phyloP scores from a whole-genome alignment of 2,888 invertebrate genomes.

The Dendrolimus pini region DNA sequence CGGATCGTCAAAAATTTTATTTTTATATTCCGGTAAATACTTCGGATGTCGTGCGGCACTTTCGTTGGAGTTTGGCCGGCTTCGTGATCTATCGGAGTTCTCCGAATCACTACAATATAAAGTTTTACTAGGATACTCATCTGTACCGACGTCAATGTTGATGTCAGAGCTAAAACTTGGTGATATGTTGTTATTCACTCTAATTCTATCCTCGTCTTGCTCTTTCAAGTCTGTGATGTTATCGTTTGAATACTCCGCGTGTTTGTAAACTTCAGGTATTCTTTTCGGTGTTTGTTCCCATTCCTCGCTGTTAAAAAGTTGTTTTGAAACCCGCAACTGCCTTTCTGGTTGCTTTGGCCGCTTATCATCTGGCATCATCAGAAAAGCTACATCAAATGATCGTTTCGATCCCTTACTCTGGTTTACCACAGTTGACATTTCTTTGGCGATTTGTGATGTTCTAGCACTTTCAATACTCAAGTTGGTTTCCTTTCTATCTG shows the following conservation, averaged over 20 bases:
- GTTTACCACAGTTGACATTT: conserved; percentile 51
- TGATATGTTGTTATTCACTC: conserved; percentile 64
- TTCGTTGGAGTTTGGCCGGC: conserved; percentile 73
- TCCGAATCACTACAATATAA: conserved; percentile 71
- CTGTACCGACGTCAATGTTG: conserved; percentile 71
- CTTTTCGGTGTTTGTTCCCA: conserved; percentile 63
- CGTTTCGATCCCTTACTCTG: conserved; percentile 78
- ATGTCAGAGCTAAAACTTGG: conserved; percentile 67
- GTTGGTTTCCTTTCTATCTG: conserved; percentile 65
- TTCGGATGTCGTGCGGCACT: conserved; percentile 73
- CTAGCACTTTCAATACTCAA: conserved; percentile 67
- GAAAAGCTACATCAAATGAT: conserved; percentile 93
- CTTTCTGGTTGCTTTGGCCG: conserved; percentile 79
- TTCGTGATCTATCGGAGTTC: conserved; percentile 65
- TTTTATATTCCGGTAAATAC: conserved; percentile 70
- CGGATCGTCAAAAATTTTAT: conserved; percentile 79
- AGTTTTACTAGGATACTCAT: conserved; percentile 66
- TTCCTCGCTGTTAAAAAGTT: conserved; percentile 64
- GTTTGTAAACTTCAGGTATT: conserved; percentile 62
- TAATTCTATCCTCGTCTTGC: conserved; percentile 57
- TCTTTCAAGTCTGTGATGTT: conserved; percentile 53
- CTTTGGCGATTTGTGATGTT: conserved; percentile 59
- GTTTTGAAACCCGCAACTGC: conserved; percentile 70
- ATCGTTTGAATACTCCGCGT: conserved; percentile 54
- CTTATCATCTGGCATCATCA: conserved; percentile 92